Evolutionary conservation across 2,113 vertebrate species (phyloP).

Genomic region (Mormoops blainvillei): DNA sequence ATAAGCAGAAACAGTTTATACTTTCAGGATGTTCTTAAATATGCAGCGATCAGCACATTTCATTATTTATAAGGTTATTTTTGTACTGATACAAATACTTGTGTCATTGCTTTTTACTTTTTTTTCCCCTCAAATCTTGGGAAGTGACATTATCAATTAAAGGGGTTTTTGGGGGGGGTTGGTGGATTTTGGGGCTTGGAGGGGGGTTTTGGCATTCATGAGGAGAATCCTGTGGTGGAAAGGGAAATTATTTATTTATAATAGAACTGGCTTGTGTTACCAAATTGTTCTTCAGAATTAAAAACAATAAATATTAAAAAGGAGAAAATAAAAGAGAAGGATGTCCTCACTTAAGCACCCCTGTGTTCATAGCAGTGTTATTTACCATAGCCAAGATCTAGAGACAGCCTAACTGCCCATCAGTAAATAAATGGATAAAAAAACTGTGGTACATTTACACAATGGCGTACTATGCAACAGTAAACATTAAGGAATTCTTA

Average conservation of each 20-base stretch:
- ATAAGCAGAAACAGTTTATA: constrained; percentile 50
- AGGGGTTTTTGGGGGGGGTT: no score
- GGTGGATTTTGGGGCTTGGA: no score
- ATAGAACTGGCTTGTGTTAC: background rate
- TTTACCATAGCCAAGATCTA: no score
- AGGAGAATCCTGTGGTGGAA: background rate
- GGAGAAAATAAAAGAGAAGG: background rate
- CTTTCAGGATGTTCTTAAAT: constrained; percentile 19
- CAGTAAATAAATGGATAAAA: no score
- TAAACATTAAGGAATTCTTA: no score
- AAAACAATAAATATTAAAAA: background rate
- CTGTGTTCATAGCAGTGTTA: no score
- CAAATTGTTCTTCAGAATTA: background rate
- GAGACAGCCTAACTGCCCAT: no score
- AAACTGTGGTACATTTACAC: no score
- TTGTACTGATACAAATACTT: background rate
- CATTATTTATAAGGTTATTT: background rate
- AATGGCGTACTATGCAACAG: no score
- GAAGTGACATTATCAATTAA: background rate
- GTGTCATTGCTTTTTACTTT: background rate
- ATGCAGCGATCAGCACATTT: constrained; percentile 8
- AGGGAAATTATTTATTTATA: background rate
- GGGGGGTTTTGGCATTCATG: background rate
- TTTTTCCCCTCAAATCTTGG: background rate
- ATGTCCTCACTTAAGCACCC: background rate